Percentiles rank a stretch among this genome's conserved stretches.
phyloP scores from a whole-genome alignment of 2,113 vertebrate genomes.

The Syrmaticus mikado region DNA sequence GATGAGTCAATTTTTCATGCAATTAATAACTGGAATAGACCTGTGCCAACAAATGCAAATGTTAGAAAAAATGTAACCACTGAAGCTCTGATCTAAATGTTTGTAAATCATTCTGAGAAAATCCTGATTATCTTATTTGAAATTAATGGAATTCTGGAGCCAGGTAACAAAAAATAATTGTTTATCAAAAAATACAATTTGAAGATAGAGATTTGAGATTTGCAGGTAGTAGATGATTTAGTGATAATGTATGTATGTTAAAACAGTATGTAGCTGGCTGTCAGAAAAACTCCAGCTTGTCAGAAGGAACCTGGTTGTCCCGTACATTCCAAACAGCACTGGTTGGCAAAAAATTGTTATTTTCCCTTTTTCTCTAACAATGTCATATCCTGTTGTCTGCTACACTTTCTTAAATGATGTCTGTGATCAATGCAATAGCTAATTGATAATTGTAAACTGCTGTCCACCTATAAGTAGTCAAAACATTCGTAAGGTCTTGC shows the following conservation, averaged over 20 bases:
- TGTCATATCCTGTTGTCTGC: not conserved
- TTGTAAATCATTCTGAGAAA: not conserved
- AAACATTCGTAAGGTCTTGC: not conserved
- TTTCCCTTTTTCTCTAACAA: not conserved
- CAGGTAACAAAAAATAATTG: not conserved
- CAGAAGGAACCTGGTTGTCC: not conserved
- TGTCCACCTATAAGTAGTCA: not conserved
- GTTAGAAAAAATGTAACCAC: not conserved
- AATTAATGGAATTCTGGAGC: not conserved
- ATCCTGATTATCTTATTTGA: fast-evolving
- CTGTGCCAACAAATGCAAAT: not conserved
- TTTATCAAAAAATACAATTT: not conserved
- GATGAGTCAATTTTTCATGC: not conserved
- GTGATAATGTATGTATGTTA: not conserved
- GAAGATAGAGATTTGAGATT: not conserved
- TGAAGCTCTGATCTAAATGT: not conserved
- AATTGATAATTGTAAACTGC: not conserved
- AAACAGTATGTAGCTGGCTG: not conserved
- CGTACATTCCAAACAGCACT: not conserved
- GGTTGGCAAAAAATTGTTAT: not conserved
- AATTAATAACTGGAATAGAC: not conserved
- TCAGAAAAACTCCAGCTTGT: not conserved
- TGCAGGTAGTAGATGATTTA: not conserved
- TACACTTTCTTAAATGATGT: not conserved
- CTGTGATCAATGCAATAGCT: not conserved